Evolutionary conservation across 2,888 invertebrate species (phyloP), one percentile per base, ranked within the genome.

Genomic region (Brachycybe producta): DNA sequence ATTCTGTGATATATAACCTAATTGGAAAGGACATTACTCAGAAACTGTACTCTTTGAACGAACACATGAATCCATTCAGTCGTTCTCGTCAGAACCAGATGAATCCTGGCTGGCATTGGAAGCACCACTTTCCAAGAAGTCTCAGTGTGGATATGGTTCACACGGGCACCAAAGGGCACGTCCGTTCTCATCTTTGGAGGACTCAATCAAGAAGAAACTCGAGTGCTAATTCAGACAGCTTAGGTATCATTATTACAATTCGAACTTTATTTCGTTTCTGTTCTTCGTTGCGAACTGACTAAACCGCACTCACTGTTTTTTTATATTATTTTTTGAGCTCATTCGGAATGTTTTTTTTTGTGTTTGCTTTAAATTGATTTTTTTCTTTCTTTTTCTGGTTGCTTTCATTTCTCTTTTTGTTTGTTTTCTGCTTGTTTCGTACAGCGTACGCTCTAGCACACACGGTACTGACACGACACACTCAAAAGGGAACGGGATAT

Each of bases 11-110:
- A 57, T 78, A 80, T 67, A 79, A 79, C 63, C 76, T 86, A 57
- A 81, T 85, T 67, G 83, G 83, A 77, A 84, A 84, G 67, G 85
- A 85, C 65, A 83, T 86, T 64, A 84, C 85, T 30, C 80, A 82
- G 64, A 85, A 86, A 68, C 69, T 86, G 61, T 85, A 85, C 67
- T 82, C 83, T 21, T 73, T 84, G 58, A 83, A 83, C 64, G 84
- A 84, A 63, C 81, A 82, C 44, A 67, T 83, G 55, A 70, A 59
- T 21, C 55, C 54, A 32, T 38, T 47, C 26, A 11, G 13, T 34
- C 36, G 48, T n/a, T 17, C 27, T 4, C 44, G 48, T 26, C 39
- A 30, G 21, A 15, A 36, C 8, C 26, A 19, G 8, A 19, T 11
- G 27, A 28, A 39, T 34, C 27, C 39, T 17, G 48, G 30, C 21